Base-by-base conservation (phyloP, 2,113 vertebrate species). In the Crocuta crocuta region DNA sequence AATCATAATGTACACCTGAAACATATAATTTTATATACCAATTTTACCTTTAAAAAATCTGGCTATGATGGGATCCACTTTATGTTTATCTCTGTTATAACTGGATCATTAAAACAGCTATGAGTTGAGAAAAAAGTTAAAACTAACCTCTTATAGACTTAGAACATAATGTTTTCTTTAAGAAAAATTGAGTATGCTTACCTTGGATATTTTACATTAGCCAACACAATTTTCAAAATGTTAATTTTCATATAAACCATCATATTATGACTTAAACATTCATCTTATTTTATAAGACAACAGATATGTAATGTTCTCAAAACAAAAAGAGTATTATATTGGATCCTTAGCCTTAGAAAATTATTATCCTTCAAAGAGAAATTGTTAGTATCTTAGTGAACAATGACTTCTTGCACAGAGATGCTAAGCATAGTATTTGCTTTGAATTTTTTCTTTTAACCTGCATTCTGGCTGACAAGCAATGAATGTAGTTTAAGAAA, bases 341-440 rank as follows among this genome's bases (percentile, higher is more conserved):
- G n/a, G 76, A 50, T 55, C 17, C 92, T 96, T 66, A 94, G 31
- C 5, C 43, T 79, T 74, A n/a, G 31, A 90, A 81, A 94, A 78
- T 53, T 43, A 5, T 43, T 82, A 39, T 43, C 5, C 78, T 84
- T 78, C 70, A 85, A 80, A 63, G 43, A 71, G 33, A 92, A 89
- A 87, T 76, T 89, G 33, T 76, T 91, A 63, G 19, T 92, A 53
- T n/a, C 33, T 82, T 88, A 33, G 35, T 17, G 61, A 81, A 50
- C 5, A 92, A 61, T 28, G 50, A 61, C 66, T 79, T 80, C 79
- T 63, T 95, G 39, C 85, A 70, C 39, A 92, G 17, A 85, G 5
- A 39, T 85, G 31, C 19, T 73, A 26, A 90, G 50, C 35, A 61
- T 33, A 80, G 35, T 90, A 80, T 89, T 61, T 89, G 5, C 66